Evolutionary conservation across 2,888 invertebrate genomes (phyloP).

Genomic region (Diplazon laetatorius): DNA sequence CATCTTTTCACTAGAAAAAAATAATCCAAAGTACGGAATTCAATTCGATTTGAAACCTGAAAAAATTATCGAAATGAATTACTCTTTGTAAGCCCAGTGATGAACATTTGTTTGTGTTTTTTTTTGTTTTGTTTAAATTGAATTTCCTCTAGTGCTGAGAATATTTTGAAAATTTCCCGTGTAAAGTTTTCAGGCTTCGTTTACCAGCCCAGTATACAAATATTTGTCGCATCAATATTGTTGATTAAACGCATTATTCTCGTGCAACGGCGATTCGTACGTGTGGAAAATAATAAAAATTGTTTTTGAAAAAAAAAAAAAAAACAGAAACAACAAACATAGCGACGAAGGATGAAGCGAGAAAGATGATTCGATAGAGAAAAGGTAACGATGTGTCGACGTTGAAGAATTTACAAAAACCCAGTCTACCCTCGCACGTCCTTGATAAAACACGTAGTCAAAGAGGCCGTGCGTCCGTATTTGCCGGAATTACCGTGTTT

Average conservation of each 20-base stretch:
- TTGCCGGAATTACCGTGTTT: slow-evolving; percentile 52
- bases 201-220: background rate
- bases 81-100: too few species aligned
- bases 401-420: slow-evolving; percentile 7
- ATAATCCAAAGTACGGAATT: too few species aligned
- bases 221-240: slow-evolving; percentile 12
- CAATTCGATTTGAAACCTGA: too few species aligned
- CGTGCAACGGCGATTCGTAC: background rate
- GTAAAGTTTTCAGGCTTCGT: background rate
- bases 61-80: too few species aligned
- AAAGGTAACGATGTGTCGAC: slow-evolving; percentile 37
- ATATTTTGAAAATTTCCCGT: background rate
- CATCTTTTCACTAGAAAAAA: too few species aligned
- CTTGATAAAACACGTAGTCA: slow-evolving; percentile 54
- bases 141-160: background rate
- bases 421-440: slow-evolving; percentile 2
- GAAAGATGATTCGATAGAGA: slow-evolving; percentile 25
- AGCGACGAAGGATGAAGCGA: background rate
- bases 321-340: background rate
- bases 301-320: too few species aligned
- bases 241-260: background rate
- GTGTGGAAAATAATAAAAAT: background rate
- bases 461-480: slow-evolving; percentile 44
- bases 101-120: background rate
- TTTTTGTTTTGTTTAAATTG: too few species aligned